A percentile compares a stretch with the other conserved stretches of the same genome.
Evolutionary conservation across 2,888 invertebrate species (phyloP).

Genomic region (Mesopsocus fuscifrons): DNA sequence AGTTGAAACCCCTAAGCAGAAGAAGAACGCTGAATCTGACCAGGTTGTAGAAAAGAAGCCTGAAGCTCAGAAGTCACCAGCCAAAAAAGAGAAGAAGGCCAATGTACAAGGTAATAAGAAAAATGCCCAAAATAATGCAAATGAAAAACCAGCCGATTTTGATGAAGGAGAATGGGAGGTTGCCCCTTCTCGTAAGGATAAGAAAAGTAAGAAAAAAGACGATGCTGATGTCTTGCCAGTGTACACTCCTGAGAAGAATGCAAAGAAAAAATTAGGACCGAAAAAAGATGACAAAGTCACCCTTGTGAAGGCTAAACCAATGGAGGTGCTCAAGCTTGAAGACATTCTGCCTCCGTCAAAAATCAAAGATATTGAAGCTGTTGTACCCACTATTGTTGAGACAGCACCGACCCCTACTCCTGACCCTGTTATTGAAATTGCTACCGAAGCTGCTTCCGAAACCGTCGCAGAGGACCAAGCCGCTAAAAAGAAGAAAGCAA

Average conservation of each 20-base stretch:
- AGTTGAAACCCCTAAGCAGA: constrained; percentile 7
- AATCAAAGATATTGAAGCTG: background rate
- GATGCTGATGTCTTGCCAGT: background rate
- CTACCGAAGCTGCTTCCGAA: background rate
- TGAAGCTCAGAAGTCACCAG: constrained; percentile 12
- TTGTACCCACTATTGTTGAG: background rate
- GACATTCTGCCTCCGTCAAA: background rate
- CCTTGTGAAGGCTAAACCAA: background rate
- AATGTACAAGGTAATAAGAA: constrained; percentile 17
- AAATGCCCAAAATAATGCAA: constrained; percentile 15
- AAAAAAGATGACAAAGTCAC: background rate
- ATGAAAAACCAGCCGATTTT: constrained; percentile 3
- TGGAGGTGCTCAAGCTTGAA: background rate
- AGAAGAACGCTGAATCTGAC: background rate
- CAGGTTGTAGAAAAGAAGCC: constrained; percentile 13
- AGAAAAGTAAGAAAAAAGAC: background rate
- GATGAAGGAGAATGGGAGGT: constrained; percentile 7
- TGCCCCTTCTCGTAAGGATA: background rate
- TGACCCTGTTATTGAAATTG: background rate
- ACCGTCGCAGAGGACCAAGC: background rate
- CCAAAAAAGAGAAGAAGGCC: constrained; percentile 15
- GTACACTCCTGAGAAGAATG: constrained; percentile 1
- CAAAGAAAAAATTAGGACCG: background rate
- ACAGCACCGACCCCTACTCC: background rate
- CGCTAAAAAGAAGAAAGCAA: background rate